A percentile compares a stretch with the other conserved stretches of the same genome.
These are phyloP conservation scores for Euwallacea fornicatus DNA, from an alignment of 1,140 invertebrate genomes.

Conservation along the genomic window DNA sequence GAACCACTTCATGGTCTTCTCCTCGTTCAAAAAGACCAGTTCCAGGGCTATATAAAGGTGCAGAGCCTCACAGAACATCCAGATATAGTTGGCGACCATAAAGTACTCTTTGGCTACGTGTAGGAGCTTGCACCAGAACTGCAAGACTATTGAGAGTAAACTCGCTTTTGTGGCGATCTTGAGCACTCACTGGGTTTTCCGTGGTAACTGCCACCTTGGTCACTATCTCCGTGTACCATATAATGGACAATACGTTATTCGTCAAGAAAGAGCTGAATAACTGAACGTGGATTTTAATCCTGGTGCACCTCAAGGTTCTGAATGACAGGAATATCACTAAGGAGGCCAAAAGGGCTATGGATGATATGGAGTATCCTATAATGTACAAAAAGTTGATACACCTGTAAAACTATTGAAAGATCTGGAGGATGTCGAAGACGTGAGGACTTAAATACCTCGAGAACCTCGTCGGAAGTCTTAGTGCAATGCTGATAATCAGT, in stretches of 20 bases:
- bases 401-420: slow-evolving; percentile 43
- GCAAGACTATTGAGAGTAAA: not conserved
- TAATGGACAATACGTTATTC: slow-evolving; percentile 68
- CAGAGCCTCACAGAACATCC: slow-evolving; percentile 90
- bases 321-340: slow-evolving; percentile 46
- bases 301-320: slow-evolving; percentile 71
- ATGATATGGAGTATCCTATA: slow-evolving; percentile 48
- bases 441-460: slow-evolving; percentile 59
- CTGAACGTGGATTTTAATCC: slow-evolving; percentile 90
- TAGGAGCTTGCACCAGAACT: slow-evolving; percentile 71
- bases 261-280: slow-evolving; percentile 87
- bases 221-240: slow-evolving; percentile 64
- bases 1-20: slow-evolving; percentile 71
- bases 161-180: not conserved
- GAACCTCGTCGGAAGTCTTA: slow-evolving; percentile 61
- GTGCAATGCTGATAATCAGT: slow-evolving; percentile 82
- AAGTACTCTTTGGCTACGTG: slow-evolving; percentile 83
- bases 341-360: slow-evolving; percentile 45
- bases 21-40: slow-evolving; percentile 61
- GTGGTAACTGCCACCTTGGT: slow-evolving; percentile 51
- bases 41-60: slow-evolving; percentile 87
- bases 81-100: slow-evolving; percentile 85
- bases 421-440: not conserved
- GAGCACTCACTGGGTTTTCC: not conserved
- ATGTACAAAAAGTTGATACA: slow-evolving; percentile 46